Conservation (phyloP, 2,797 vertebrate genomes). For the Danio albolineatus region DNA sequence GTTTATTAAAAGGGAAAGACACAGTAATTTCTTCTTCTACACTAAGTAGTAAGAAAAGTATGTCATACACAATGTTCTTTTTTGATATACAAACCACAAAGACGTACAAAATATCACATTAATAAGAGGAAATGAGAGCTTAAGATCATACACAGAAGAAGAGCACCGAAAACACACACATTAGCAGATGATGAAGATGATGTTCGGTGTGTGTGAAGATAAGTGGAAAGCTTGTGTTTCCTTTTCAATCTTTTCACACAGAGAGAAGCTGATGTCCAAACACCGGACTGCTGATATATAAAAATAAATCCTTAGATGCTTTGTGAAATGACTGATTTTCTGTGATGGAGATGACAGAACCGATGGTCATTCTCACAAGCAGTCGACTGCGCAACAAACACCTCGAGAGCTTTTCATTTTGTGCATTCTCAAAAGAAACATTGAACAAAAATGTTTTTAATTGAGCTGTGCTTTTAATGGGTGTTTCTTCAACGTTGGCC, state of each 20-base stretch:
- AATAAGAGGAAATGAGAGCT: constrained; percentile 51
- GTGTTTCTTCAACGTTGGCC: not conserved
- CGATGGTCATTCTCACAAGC: not conserved
- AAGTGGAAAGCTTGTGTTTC: not conserved
- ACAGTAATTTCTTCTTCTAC: constrained; percentile 62
- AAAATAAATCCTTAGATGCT: not conserved
- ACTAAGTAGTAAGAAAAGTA: constrained; percentile 67
- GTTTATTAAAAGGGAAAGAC: constrained; percentile 71
- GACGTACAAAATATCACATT: constrained; percentile 77
- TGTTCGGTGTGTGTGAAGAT: not conserved
- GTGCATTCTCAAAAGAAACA: not conserved
- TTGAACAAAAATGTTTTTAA: not conserved
- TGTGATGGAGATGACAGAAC: not conserved
- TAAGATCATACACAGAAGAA: constrained; percentile 36
- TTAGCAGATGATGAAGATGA: not conserved
- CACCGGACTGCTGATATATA: not conserved
- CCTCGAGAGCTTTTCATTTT: not conserved
- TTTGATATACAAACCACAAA: constrained; percentile 77
- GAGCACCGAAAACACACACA: constrained; percentile 28
- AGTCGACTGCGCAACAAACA: not conserved
- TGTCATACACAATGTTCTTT: constrained; percentile 67
- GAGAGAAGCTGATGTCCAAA: not conserved
- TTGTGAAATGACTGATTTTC: not conserved
- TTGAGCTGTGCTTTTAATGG: not conserved
- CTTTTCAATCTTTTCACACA: not conserved